Evolutionary conservation across 2,797 vertebrate species (phyloP).

Genomic region (Lindbergichthys nudifrons): DNA sequence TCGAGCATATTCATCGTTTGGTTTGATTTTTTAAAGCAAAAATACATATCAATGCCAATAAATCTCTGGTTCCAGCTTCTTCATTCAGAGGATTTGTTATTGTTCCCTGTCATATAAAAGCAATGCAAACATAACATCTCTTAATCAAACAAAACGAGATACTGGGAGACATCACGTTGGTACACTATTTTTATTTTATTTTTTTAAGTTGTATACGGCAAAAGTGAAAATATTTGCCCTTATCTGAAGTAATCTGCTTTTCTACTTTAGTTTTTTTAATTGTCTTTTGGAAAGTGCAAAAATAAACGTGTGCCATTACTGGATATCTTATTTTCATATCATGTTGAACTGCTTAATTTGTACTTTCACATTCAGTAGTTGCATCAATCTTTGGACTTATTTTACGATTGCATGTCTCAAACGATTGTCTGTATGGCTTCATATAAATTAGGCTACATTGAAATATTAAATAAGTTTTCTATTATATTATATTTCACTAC

Average conservation of each 20-base stretch:
- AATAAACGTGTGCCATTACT: conserved; percentile 3
- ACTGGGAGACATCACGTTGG: background rate
- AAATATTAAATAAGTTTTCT: conserved; percentile 59
- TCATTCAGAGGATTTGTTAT: background rate
- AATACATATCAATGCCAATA: background rate
- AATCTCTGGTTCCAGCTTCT: conserved; percentile 24
- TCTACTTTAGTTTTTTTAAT: conserved; percentile 1
- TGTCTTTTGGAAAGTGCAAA: conserved; percentile 39
- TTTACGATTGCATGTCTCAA: conserved; percentile 55
- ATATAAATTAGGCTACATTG: conserved; percentile 51
- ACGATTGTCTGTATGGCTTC: conserved; percentile 79
- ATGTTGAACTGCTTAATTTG: conserved; percentile 16
- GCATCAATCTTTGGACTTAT: conserved; percentile 67
- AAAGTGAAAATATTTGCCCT: background rate
- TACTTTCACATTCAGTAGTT: conserved; percentile 75
- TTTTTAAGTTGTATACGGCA: no score
- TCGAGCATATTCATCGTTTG: background rate
- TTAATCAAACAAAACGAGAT: background rate
- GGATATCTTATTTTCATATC: conserved; percentile 32
- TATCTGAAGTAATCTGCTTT: background rate
- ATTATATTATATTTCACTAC: conserved; percentile 37
- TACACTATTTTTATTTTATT: no score
- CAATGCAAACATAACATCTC: conserved; percentile 12
- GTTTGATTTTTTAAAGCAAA: background rate
- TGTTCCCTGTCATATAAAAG: background rate